Evolutionary conservation across 1,140 invertebrate species (phyloP).

Genomic region (Ceratina calcarata): DNA sequence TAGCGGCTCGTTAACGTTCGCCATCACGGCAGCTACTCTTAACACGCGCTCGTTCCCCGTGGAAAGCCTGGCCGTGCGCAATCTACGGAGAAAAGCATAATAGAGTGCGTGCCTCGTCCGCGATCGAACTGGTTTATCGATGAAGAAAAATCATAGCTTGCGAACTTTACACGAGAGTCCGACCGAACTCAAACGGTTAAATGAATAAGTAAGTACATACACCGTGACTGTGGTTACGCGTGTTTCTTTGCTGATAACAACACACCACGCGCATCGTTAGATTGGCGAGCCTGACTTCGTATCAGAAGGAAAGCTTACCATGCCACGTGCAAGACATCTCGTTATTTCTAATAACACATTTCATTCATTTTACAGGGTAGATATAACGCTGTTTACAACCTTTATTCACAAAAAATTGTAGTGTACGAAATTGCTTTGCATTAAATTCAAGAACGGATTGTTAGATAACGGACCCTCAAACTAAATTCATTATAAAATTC

Average conservation of each 20-base stretch:
- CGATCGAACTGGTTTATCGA: slow-evolving; percentile 63
- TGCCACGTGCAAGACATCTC: slow-evolving; percentile 7
- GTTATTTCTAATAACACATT: slow-evolving; percentile 61
- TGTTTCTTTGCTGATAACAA: not conserved
- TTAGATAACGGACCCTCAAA: too few species aligned
- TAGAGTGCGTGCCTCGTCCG: slow-evolving; percentile 9
- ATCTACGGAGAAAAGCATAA: slow-evolving; percentile 45
- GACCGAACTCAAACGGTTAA: slow-evolving; percentile 8
- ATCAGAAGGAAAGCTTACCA: slow-evolving; percentile 42
- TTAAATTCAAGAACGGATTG: too few species aligned
- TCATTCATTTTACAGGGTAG: slow-evolving; percentile 58
- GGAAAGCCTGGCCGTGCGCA: not conserved
- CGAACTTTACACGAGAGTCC: slow-evolving; percentile 15
- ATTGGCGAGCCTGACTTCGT: slow-evolving; percentile 57
- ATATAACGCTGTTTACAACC: not conserved
- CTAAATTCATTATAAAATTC: too few species aligned
- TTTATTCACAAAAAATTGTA: too few species aligned
- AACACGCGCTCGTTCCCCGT: slow-evolving; percentile 21
- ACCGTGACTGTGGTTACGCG: not conserved
- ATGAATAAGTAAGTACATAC: slow-evolving; percentile 37
- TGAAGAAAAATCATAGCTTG: slow-evolving; percentile 48
- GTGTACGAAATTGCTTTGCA: too few species aligned
- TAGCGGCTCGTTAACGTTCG: slow-evolving; percentile 54
- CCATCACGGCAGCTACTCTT: slow-evolving; percentile 17
- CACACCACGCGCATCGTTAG: slow-evolving; percentile 34